Evolutionary conservation across 2,797 vertebrate genomes (phyloP), one percentile per base, ranked within the genome.

Genomic region (Dendrocincla fuliginosa): DNA sequence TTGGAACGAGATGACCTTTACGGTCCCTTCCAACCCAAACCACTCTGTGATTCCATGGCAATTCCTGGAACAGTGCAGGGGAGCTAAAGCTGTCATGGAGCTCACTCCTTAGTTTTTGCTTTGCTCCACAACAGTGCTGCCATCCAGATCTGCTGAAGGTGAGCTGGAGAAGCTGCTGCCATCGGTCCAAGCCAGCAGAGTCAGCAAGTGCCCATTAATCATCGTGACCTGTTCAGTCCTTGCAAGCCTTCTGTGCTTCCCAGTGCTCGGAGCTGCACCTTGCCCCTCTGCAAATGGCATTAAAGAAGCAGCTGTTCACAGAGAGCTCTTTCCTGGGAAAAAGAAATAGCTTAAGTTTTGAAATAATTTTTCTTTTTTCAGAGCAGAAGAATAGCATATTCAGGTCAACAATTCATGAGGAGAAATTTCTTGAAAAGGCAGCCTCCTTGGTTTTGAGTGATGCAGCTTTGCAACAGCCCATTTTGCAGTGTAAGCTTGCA

Each of bases 121-220:
- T 37, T 55, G 49, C 50, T 87, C 56, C 64, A 24, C 18, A 71
- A 49, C 80, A 57, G 20, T 44, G 50, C 70, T 91, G 88, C 84
- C 15, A 5, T 47, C 5, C 0, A 1, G 47, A 49, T 23, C 17
- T 27, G 11, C 44, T 64, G 67, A 49, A 81, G 69, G 84, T 9
- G 89, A 82, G 81, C 13, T 88, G 94, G 77, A 92, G 88, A 86
- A 88, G 77, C 86, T 77, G 70, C 61, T 81, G 90, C 87, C 88
- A 44, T 13, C 16, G 4, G 11, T 19, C 39, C 0, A 3, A 65
- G 56, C 32, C 79, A 44, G 73, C 65, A 64, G 56, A 88, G 79
- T 80, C 84, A 84, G 93, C 89, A 33, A 42, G 49, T 46, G 74
- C 53, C 86, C 84, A 35, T 95, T 89, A 87, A 90, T 94, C 83